phyloP scores from a whole-genome alignment of 2,888 invertebrate species.

The Megastigmus dorsalis region DNA sequence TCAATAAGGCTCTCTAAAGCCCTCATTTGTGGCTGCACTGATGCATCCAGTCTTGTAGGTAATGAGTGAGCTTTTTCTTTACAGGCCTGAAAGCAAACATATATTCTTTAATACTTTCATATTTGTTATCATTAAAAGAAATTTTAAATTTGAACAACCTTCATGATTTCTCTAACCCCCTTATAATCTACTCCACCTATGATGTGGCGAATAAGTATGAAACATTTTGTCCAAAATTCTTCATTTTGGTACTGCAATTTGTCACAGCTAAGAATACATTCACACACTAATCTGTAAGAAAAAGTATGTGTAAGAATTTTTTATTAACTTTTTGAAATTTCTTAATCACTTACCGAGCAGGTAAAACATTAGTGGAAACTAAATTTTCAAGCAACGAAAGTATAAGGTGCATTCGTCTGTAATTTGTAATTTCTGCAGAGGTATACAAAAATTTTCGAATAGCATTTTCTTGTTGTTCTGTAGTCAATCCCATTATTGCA shows the following conservation, averaged over 20 bases:
- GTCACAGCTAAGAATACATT: conserved; percentile 88
- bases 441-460: conserved; percentile 85
- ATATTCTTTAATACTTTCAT: not conserved
- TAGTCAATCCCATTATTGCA: conserved; percentile 80
- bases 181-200: conserved; percentile 96
- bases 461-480: conserved; percentile 85
- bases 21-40: conserved; percentile 87
- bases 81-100: conserved; percentile 78
- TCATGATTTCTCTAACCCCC: conserved; percentile 94
- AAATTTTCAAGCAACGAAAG: conserved; percentile 85
- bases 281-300: conserved; percentile 86
- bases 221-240: conserved; percentile 93
- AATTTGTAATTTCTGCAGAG: conserved; percentile 84
- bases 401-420: conserved; percentile 84
- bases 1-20: conserved; percentile 88
- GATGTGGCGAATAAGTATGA: conserved; percentile 87
- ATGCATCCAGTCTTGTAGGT: conserved; percentile 86
- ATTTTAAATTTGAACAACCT: conserved; percentile 76
- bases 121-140: not conserved
- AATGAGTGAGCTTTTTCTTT: conserved; percentile 91
- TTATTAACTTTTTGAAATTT: conserved; percentile 4
- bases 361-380: conserved; percentile 83
- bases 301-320: conserved; percentile 21
- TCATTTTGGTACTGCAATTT: conserved; percentile 87
- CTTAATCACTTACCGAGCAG: conserved; percentile 79